These are phyloP conservation scores for Steatocranus sp. DNA, from an alignment of 2,797 vertebrate species.

Conservation along the genomic window DNA sequence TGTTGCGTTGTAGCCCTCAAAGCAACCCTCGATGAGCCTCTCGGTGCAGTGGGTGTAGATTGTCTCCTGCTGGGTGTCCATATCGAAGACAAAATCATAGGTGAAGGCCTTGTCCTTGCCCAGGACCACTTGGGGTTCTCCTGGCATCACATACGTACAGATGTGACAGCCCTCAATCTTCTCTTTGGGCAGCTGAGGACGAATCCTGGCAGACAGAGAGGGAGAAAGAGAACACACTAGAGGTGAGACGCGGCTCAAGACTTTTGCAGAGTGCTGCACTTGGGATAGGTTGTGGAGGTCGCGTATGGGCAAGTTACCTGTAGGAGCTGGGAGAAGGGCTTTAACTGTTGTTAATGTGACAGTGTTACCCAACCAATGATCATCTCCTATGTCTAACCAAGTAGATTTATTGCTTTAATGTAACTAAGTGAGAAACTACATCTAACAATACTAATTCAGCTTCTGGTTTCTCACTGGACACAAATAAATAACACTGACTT, in stretches of 20 bases:
- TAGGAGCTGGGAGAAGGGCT: neutral
- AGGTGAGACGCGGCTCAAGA: neutral
- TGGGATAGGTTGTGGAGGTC: neutral
- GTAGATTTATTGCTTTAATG: neutral
- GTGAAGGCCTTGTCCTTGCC: conserved; percentile 98
- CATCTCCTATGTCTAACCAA: neutral
- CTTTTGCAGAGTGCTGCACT: neutral
- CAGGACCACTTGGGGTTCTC: conserved; percentile 94
- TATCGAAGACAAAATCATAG: conserved; percentile 93
- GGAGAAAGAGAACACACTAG: neutral
- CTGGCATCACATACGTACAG: conserved; percentile 90
- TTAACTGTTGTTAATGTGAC: neutral
- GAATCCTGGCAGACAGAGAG: conserved; percentile 76
- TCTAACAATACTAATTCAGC: neutral
- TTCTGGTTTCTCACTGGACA: neutral
- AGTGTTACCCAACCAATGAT: neutral
- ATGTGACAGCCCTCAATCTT: conserved; percentile 98
- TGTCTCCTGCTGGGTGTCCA: conserved; percentile 86
- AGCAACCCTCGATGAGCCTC: conserved; percentile 93
- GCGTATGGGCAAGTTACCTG: neutral
- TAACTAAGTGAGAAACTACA: too few species aligned
- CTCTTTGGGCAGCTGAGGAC: conserved; percentile 94
- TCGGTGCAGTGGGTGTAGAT: conserved; percentile 90
- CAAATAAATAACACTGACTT: neutral
- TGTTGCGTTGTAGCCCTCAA: conserved; percentile 96